phyloP scores from a whole-genome alignment of 2,888 invertebrate species.

The Rosalia funebris region DNA sequence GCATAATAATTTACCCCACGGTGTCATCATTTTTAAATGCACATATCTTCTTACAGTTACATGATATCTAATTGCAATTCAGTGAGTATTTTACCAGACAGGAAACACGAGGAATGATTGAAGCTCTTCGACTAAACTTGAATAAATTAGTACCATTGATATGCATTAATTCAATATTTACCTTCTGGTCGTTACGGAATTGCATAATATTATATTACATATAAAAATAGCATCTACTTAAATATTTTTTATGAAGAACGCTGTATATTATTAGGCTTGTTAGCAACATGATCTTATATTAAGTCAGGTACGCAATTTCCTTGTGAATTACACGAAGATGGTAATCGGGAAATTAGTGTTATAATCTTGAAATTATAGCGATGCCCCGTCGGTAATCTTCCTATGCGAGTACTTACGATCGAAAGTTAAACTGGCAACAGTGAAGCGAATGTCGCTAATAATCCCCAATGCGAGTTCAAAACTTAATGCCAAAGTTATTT shows the following conservation, averaged over 20 bases:
- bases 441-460: constrained; percentile 6
- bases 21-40: no score
- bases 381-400: constrained; percentile 20
- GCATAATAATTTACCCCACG: no score
- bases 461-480: no score
- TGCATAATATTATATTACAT: neutral
- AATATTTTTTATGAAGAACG: constrained; percentile 1
- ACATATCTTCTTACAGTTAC: no score
- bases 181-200: neutral
- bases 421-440: neutral
- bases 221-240: constrained; percentile 25
- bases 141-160: constrained; percentile 6
- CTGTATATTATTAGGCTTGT: constrained; percentile 20
- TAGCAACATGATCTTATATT: constrained; percentile 27
- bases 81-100: neutral
- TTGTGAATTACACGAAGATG: constrained; percentile 13
- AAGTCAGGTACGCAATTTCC: constrained; percentile 21
- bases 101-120: constrained; percentile 1
- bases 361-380: constrained; percentile 25
- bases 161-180: neutral
- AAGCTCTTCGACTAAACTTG: neutral
- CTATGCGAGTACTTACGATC: neutral
- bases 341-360: constrained; percentile 26
- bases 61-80: neutral
- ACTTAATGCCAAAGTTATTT: no score